These are phyloP conservation scores for Plodia interpunctella DNA, from an alignment of 1,140 invertebrate species.

Conservation along the genomic window DNA sequence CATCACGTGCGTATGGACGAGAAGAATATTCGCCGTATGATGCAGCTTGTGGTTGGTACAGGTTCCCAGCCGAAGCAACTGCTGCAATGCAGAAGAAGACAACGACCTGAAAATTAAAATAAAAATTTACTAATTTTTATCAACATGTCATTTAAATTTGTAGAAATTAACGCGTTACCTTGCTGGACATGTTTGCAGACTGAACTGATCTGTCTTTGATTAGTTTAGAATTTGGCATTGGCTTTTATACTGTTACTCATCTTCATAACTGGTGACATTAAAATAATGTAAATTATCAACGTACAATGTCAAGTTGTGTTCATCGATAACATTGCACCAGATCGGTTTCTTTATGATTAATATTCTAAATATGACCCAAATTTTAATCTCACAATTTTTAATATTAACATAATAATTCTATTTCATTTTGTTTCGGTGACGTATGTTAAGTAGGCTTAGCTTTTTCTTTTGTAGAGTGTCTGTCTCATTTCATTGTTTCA, in stretches of 20 bases:
- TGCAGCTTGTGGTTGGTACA: constrained; percentile 11
- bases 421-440: no score
- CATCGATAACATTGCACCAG: constrained; percentile 10
- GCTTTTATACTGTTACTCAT: constrained; percentile 53
- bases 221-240: constrained; percentile 40
- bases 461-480: no score
- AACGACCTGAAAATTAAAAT: constrained; percentile 34
- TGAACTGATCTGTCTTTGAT: constrained; percentile 46
- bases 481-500: no score
- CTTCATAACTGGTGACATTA: constrained; percentile 15
- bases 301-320: constrained; percentile 55
- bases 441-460: no score
- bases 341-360: no score
- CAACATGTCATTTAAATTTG: neutral
- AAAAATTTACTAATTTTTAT: neutral
- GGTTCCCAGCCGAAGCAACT: constrained; percentile 52
- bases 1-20: neutral
- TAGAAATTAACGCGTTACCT: constrained; percentile 32
- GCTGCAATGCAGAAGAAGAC: constrained; percentile 51
- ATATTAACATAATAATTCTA: no score
- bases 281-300: neutral
- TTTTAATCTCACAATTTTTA: no score
- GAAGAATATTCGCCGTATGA: neutral
- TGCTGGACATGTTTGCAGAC: constrained; percentile 57
- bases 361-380: no score